Conservation (phyloP, 2,888 invertebrate species). For the Antitype chi region DNA sequence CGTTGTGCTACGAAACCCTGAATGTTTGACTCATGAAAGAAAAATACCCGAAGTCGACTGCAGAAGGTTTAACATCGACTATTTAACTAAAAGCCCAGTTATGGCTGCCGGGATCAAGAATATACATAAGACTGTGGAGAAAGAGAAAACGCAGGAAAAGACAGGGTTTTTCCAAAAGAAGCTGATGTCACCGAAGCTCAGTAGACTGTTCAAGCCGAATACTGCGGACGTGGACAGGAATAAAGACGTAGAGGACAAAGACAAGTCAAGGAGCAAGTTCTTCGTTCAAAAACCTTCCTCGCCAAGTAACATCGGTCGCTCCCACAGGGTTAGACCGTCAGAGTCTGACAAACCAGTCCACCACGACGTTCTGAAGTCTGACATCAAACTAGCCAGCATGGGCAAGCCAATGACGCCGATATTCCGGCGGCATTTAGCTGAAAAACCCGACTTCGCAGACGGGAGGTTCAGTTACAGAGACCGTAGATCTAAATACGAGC, state of each 20-base stretch:
- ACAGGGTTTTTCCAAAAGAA: conserved; percentile 83
- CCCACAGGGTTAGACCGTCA: conserved; percentile 80
- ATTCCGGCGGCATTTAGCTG: conserved; percentile 81
- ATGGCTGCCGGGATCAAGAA: conserved; percentile 78
- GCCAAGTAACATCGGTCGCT: conserved; percentile 74
- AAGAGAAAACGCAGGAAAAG: conserved; percentile 76
- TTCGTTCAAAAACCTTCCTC: conserved; percentile 84
- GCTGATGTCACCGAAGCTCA: conserved; percentile 85
- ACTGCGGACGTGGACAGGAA: conserved; percentile 75
- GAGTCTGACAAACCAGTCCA: conserved; percentile 63
- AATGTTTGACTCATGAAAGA: conserved; percentile 69
- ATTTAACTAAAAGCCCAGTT: conserved; percentile 73
- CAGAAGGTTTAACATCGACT: conserved; percentile 80
- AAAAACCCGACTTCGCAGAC: conserved; percentile 81
- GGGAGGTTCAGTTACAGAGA: conserved; percentile 85
- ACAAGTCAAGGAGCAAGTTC: conserved; percentile 85
- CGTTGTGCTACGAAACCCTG: conserved; percentile 73
- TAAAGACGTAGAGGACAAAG: conserved; percentile 75
- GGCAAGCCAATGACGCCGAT: conserved; percentile 89
- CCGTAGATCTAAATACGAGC: conserved; percentile 73
- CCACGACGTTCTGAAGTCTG: conserved; percentile 80
- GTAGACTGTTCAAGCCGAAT: conserved; percentile 83
- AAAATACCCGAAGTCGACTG: conserved; percentile 77
- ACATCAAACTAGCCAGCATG: conserved; percentile 83
- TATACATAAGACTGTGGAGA: conserved; percentile 73